phyloP scores from a whole-genome alignment of 2,797 vertebrate species.

The Euthynnus affinis region DNA sequence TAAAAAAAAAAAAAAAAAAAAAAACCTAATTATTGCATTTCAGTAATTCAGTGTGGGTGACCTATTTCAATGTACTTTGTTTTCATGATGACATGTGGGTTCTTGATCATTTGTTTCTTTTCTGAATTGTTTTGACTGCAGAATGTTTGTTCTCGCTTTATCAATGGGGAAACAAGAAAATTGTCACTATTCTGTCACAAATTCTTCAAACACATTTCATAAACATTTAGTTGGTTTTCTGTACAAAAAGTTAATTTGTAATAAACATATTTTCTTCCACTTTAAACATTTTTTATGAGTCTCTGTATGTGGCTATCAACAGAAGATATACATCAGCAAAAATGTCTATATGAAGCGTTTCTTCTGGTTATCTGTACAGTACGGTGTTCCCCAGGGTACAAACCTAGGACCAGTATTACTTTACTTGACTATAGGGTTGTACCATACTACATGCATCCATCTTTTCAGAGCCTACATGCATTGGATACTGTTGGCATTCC shows the following conservation, averaged over 20 bases:
- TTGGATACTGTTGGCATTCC: too few relatives aligned
- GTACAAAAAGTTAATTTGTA: neutral
- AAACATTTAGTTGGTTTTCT: neutral
- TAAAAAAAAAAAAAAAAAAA: too few relatives aligned
- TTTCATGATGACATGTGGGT: neutral
- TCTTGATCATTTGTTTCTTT: constrained; percentile 1
- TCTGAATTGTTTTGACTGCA: neutral
- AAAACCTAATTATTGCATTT: neutral
- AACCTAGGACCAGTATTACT: neutral
- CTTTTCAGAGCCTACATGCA: neutral
- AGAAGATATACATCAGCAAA: neutral
- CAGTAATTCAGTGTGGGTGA: neutral
- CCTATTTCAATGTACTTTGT: neutral
- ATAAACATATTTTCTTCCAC: neutral
- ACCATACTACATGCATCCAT: neutral
- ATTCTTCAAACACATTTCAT: neutral
- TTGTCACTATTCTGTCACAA: neutral
- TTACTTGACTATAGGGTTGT: neutral
- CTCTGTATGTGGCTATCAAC: too few relatives aligned
- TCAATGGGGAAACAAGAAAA: neutral
- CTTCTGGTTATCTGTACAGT: neutral
- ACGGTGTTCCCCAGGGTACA: neutral
- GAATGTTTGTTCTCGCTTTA: neutral
- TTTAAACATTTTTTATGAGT: neutral
- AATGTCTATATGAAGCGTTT: neutral